Percentiles rank a stretch among this genome's conserved stretches.
phyloP scores from a whole-genome alignment of 2,797 vertebrate genomes.

The Betta splendens region DNA sequence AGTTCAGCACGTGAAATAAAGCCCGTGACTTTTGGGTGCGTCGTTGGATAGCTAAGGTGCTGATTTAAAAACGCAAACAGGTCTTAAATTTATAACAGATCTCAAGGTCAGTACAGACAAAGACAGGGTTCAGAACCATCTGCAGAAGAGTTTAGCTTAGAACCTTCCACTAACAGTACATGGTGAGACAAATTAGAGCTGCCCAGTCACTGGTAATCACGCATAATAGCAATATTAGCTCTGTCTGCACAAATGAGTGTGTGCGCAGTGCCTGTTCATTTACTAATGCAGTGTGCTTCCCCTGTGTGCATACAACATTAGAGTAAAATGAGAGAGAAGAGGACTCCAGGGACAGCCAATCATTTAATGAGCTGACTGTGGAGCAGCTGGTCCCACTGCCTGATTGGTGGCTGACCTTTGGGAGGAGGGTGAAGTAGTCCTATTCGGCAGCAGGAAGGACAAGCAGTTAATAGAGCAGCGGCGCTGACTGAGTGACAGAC shows the following conservation, averaged over 20 bases:
- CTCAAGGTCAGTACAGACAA: constrained; percentile 17
- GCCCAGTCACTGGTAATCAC: constrained; percentile 41
- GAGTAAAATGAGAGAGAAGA: constrained; percentile 36
- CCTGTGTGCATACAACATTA: constrained; percentile 19
- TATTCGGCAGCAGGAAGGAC: constrained; percentile 48
- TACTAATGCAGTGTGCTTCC: constrained; percentile 21
- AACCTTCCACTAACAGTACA: constrained; percentile 36
- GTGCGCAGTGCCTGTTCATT: constrained; percentile 18
- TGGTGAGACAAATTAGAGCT: constrained; percentile 45
- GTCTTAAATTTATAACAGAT: constrained; percentile 22
- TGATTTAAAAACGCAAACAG: constrained; percentile 28
- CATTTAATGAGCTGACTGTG: constrained; percentile 67
- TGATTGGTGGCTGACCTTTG: constrained; percentile 67
- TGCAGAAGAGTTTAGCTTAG: constrained; percentile 16
- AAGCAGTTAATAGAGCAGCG: constrained; percentile 49
- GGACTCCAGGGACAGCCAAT: constrained; percentile 56
- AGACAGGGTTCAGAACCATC: constrained; percentile 33
- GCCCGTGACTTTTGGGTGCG: background rate
- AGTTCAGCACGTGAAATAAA: background rate
- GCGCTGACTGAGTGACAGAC: constrained; percentile 40
- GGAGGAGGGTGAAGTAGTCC: constrained; percentile 46
- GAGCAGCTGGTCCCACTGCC: constrained; percentile 51
- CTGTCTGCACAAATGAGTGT: constrained; percentile 20
- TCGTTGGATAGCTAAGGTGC: background rate
- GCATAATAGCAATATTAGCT: constrained; percentile 38